Base-by-base conservation (phyloP, 1,140 invertebrate genomes). In the Drosophila orena region DNA sequence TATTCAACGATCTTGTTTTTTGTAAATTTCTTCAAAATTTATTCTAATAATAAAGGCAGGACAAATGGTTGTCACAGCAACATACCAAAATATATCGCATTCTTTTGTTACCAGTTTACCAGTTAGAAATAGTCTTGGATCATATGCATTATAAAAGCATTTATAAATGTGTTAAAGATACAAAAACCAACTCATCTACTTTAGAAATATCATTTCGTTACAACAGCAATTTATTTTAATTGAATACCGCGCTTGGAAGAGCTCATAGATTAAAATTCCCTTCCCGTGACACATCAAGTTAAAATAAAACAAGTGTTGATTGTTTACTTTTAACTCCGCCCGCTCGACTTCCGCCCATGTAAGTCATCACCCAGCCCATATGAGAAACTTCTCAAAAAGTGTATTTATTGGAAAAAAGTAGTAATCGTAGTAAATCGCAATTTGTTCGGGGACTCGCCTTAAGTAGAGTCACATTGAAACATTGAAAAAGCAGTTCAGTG, bases 21-120 rank as follows among this genome's bases (percentile, higher is more conserved):
- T 54, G 50, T 40, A 53, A 47, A 62, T 52, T 44, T 37, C n/a
- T 12, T 58, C 56, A 44, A 40, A 47, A 50, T 54, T 75, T 50
- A 58, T 62, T 55, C 76, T 76, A 14, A 22, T 38, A 74, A 61
- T 70, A 71, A 73, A 72, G 12, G 30, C 58, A n/a, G 52, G 35
- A 70, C 54, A 35, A 10, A 20, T 15, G 8, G 11, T 20, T 22
- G 44, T 69, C 42, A 35, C 46, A 57, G 50, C 43, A 57, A 57
- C 47, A 57, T 70, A 14, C 64, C 68, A 70, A 70, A 57, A 5
- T 17, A 11, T 20, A 12, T 43, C 14, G 22, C 24, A 7, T 7
- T 0, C 12, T 46, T 46, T 43, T 4, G 3, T 43, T 43, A 17
- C 0, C 6, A n/a, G n/a, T n/a, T n/a, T n/a, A n/a, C n/a, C n/a